These are phyloP conservation scores for Hippopotamyrus pictus DNA, from an alignment of 2,797 vertebrate species.

Conservation along the genomic window DNA sequence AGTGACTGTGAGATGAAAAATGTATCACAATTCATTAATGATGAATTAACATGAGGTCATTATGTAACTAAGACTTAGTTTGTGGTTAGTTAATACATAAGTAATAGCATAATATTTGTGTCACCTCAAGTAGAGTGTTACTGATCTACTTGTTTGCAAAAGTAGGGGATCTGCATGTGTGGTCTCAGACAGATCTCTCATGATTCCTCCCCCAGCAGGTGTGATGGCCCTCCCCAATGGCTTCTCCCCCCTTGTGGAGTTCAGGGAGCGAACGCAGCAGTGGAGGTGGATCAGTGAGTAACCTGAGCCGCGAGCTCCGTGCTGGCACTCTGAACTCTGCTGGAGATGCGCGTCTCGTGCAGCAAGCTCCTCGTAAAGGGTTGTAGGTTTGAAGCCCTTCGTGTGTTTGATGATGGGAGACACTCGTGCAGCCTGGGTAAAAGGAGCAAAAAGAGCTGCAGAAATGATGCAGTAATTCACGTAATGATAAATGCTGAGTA, in stretches of 20 bases:
- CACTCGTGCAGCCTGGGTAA: neutral
- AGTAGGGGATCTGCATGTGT: neutral
- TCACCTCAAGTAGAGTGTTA: neutral
- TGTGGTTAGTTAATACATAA: neutral
- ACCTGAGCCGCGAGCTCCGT: neutral
- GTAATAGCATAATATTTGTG: neutral
- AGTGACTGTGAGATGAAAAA: neutral
- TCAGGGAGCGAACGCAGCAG: constrained; percentile 82
- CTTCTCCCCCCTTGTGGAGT: constrained; percentile 86
- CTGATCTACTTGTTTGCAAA: neutral
- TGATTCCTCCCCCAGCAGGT: constrained; percentile 46
- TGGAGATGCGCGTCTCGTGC: neutral
- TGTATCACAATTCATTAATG: neutral
- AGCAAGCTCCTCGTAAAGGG: neutral
- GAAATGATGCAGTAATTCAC: neutral
- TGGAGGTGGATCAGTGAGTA: constrained; percentile 88
- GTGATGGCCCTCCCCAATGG: constrained; percentile 76
- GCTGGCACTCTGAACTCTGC: neutral
- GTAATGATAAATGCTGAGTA: neutral
- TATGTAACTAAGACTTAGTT: neutral
- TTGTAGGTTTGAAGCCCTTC: neutral
- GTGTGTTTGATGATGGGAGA: neutral
- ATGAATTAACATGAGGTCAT: neutral
- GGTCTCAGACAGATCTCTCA: neutral
- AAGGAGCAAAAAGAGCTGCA: neutral